Evolutionary conservation across 2,888 invertebrate species (phyloP).

Genomic region (Odontomyia ornata): DNA sequence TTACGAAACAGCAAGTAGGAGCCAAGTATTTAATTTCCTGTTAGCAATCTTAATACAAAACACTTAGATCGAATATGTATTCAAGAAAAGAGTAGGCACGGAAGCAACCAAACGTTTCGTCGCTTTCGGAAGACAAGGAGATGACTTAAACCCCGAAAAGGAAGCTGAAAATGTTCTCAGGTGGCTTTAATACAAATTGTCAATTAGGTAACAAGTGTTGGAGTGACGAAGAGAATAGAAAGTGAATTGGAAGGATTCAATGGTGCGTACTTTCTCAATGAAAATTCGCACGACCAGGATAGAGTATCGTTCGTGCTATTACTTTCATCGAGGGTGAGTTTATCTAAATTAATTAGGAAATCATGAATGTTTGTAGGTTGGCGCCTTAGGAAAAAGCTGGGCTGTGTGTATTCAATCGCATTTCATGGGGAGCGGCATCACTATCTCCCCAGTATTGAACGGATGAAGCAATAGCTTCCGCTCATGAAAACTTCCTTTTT

Average conservation of each 20-base stretch:
- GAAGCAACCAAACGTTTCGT: background rate
- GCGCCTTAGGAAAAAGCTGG: no score
- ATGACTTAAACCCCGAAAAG: background rate
- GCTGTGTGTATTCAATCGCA: no score
- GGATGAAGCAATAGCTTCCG: no score
- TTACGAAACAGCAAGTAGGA: background rate
- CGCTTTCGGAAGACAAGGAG: background rate
- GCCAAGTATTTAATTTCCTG: slow-evolving; percentile 43
- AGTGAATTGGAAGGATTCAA: background rate
- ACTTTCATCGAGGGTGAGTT: slow-evolving; percentile 6
- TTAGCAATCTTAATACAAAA: slow-evolving; percentile 32
- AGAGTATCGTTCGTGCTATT: slow-evolving; percentile 17
- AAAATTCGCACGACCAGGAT: background rate
- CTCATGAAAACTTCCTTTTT: background rate
- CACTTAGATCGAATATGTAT: slow-evolving; percentile 23
- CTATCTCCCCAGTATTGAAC: no score
- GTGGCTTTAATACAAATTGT: slow-evolving; percentile 44
- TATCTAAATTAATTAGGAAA: slow-evolving; percentile 33
- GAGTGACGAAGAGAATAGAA: background rate
- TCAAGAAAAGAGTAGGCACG: background rate
- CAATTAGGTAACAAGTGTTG: slow-evolving; percentile 32
- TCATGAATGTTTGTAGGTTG: slow-evolving; percentile 5
- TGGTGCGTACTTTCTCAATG: background rate
- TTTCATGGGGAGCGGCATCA: no score
- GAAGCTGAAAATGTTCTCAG: slow-evolving; percentile 37